A percentile compares a stretch with the other conserved stretches of the same genome.
phyloP scores from a whole-genome alignment of 2,797 vertebrate genomes.

The Neomorphus geoffroyi region DNA sequence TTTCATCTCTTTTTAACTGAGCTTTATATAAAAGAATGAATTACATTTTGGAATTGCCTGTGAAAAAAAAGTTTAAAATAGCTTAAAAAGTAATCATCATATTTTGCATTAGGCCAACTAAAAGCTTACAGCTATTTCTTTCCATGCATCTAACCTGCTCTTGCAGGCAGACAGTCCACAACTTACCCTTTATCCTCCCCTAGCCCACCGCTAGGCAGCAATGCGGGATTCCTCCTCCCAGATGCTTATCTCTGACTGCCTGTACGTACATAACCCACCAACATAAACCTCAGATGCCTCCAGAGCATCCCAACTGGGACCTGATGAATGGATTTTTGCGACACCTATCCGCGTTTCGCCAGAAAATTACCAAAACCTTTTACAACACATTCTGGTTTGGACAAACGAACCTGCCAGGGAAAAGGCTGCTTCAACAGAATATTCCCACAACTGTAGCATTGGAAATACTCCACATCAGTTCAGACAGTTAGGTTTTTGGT shows the following conservation, averaged over 20 bases:
- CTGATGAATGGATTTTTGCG: neutral
- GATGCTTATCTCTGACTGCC: neutral
- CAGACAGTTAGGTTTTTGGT: neutral
- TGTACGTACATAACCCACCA: neutral
- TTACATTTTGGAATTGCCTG: neutral
- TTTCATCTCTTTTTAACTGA: neutral
- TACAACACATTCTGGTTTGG: neutral
- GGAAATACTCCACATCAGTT: neutral
- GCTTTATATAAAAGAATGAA: neutral
- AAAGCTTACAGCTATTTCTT: neutral
- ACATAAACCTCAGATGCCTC: neutral
- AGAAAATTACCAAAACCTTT: neutral
- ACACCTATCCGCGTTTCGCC: neutral
- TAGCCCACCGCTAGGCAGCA: neutral
- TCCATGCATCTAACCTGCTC: neutral
- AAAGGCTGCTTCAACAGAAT: neutral
- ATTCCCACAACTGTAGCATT: neutral
- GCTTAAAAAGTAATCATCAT: neutral
- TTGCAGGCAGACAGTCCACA: neutral
- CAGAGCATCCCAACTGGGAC: neutral
- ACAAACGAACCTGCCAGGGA: conserved; percentile 17
- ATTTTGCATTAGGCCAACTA: neutral
- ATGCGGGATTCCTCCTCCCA: neutral
- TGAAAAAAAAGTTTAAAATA: neutral
- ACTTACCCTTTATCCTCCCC: neutral